Evolutionary conservation across 53 echinoderm and acorn worm species (phyloP).

Genomic region (Patiria pectinifera): DNA sequence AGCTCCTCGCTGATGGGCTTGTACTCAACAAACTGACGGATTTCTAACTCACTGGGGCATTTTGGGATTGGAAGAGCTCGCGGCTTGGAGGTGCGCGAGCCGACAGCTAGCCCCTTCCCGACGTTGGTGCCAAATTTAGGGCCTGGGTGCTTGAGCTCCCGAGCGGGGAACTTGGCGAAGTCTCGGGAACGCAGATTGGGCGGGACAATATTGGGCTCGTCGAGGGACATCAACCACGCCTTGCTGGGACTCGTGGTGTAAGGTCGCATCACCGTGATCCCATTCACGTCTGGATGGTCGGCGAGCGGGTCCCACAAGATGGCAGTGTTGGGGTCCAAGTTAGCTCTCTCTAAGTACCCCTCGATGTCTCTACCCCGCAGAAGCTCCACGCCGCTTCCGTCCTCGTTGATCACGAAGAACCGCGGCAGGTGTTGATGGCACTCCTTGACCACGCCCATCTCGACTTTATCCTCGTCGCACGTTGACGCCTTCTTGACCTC

Average conservation of each 20-base stretch:
- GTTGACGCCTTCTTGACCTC: constrained; percentile 41
- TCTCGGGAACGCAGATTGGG: constrained; percentile 86
- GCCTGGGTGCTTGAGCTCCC: constrained; percentile 76
- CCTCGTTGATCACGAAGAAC: constrained; percentile 86
- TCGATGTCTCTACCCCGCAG: constrained; percentile 73
- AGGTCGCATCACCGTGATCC: constrained; percentile 92
- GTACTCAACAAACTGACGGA: constrained; percentile 91
- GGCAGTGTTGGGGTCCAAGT: constrained; percentile 85
- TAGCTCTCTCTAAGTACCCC: constrained; percentile 73
- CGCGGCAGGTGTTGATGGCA: constrained; percentile 71
- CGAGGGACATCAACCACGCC: constrained; percentile 77
- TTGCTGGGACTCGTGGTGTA: constrained; percentile 69
- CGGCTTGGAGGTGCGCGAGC: constrained; percentile 43
- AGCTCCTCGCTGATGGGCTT: constrained; percentile 72
- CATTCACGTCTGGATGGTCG: constrained; percentile 89
- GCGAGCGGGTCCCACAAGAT: constrained; percentile 84
- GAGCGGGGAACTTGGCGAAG: constrained; percentile 81
- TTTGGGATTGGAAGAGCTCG: constrained; percentile 66
- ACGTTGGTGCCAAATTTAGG: constrained; percentile 91
- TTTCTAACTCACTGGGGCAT: constrained; percentile 83
- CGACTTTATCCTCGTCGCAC: constrained; percentile 36
- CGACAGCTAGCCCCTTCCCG: constrained; percentile 89
- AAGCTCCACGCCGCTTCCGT: constrained; percentile 90
- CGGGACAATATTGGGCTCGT: constrained; percentile 89
- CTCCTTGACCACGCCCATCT: constrained; percentile 26